Evolutionary conservation across 2,888 invertebrate species (phyloP).

Genomic region (Acanthacorydalis orientalis): DNA sequence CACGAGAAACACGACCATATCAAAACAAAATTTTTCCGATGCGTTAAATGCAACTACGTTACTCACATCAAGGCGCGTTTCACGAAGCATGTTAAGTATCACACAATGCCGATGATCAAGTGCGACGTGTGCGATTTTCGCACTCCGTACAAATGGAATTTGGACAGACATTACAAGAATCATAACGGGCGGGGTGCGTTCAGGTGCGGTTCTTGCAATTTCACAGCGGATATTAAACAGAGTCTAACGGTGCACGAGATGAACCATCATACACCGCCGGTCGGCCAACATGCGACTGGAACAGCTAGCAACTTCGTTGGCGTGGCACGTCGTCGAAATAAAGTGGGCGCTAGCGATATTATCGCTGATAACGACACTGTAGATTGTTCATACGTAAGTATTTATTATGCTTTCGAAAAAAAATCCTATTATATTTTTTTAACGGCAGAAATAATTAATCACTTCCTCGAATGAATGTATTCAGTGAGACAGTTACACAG

Average conservation of each 20-base stretch:
- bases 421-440: too few relatives aligned
- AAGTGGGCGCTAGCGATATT: slow-evolving; percentile 53
- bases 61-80: slow-evolving; percentile 79
- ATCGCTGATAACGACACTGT: background rate
- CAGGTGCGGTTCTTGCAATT: slow-evolving; percentile 74
- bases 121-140: slow-evolving; percentile 87
- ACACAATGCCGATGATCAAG: slow-evolving; percentile 88
- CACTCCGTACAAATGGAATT: slow-evolving; percentile 83
- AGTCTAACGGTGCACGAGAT: slow-evolving; percentile 82
- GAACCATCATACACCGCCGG: slow-evolving; percentile 74
- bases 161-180: slow-evolving; percentile 85
- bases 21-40: slow-evolving; percentile 65
- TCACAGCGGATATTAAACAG: slow-evolving; percentile 82
- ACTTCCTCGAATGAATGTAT: too few relatives aligned
- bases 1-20: slow-evolving; percentile 64
- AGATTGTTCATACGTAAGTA: too few relatives aligned
- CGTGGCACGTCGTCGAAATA: slow-evolving; percentile 44
- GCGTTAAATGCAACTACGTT: slow-evolving; percentile 78
- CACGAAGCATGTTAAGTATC: slow-evolving; percentile 85
- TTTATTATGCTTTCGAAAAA: too few relatives aligned
- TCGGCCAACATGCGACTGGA: slow-evolving; percentile 39
- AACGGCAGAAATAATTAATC: too few relatives aligned
- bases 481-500: too few relatives aligned
- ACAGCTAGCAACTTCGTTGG: slow-evolving; percentile 19
- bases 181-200: slow-evolving; percentile 73